Percentiles rank a stretch among this genome's conserved stretches.
Conservation (phyloP, 1,140 invertebrate species). For the Diuraphis noxia region DNA sequence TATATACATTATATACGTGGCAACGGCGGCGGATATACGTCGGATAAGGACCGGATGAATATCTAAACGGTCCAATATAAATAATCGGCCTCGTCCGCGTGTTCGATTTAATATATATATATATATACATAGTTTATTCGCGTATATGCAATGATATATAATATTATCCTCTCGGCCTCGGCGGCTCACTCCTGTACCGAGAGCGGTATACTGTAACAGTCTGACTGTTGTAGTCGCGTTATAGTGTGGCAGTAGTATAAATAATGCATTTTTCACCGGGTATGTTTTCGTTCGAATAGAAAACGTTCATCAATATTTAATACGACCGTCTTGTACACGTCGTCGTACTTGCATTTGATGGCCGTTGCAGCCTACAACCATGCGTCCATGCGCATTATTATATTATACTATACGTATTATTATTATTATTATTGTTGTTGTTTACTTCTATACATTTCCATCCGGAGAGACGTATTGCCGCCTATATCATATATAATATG, state of each 20-base stretch:
- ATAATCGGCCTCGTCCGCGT: constrained; percentile 31
- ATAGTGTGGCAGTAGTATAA: neutral
- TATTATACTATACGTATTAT: neutral
- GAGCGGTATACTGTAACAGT: neutral
- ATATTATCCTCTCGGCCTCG: neutral
- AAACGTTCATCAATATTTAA: constrained; percentile 48
- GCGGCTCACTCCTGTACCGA: neutral
- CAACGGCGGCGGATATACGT: neutral
- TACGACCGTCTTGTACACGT: constrained; percentile 3
- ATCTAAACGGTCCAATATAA: constrained; percentile 8
- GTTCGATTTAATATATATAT: neutral
- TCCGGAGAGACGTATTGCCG: neutral
- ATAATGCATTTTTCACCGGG: constrained; percentile 38
- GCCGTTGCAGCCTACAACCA: neutral
- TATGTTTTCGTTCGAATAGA: neutral
- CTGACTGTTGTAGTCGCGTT: neutral
- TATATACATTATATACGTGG: neutral
- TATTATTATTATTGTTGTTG: neutral
- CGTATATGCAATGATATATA: neutral
- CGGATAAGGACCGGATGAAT: constrained; percentile 38
- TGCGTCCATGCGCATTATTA: neutral
- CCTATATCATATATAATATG: neutral
- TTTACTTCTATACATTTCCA: neutral
- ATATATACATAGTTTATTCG: too few relatives aligned
- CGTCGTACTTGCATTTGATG: neutral